phyloP scores from a whole-genome alignment of 2,113 vertebrate genomes.

The Paramisgurnus dabryanus region DNA sequence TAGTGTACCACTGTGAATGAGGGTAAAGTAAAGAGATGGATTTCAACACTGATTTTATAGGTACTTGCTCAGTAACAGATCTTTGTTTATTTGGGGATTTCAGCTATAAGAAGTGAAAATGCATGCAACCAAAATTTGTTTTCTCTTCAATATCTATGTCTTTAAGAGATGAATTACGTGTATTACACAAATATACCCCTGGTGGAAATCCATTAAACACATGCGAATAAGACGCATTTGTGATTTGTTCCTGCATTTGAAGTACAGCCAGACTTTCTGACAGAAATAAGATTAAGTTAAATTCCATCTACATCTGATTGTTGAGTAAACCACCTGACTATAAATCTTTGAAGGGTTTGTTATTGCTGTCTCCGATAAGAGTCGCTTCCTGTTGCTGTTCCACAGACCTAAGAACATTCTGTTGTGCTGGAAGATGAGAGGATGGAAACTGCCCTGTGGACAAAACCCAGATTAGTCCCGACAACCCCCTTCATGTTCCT shows the following conservation, averaged over 20 bases:
- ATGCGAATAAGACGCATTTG: neutral
- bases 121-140: too few relatives aligned
- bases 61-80: too few relatives aligned
- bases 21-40: too few relatives aligned
- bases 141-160: neutral
- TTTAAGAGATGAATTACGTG: neutral
- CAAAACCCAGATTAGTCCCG: conserved; percentile 78
- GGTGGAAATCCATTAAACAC: neutral
- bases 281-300: neutral
- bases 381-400: conserved; percentile 50
- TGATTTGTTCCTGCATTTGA: neutral
- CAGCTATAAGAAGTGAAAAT: too few relatives aligned
- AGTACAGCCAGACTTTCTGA: conserved; percentile 15
- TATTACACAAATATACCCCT: neutral
- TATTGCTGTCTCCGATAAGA: conserved; percentile 16
- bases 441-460: conserved; percentile 68
- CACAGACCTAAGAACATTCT: conserved; percentile 52
- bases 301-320: conserved; percentile 7
- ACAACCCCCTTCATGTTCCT: conserved; percentile 55
- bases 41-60: too few relatives aligned
- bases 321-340: neutral
- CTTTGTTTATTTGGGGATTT: too few relatives aligned
- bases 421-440: conserved; percentile 66
- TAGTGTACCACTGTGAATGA: too few relatives aligned
- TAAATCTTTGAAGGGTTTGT: conserved; percentile 31